phyloP scores from a whole-genome alignment of 2,888 invertebrate genomes.

The Rhagium mordax region DNA sequence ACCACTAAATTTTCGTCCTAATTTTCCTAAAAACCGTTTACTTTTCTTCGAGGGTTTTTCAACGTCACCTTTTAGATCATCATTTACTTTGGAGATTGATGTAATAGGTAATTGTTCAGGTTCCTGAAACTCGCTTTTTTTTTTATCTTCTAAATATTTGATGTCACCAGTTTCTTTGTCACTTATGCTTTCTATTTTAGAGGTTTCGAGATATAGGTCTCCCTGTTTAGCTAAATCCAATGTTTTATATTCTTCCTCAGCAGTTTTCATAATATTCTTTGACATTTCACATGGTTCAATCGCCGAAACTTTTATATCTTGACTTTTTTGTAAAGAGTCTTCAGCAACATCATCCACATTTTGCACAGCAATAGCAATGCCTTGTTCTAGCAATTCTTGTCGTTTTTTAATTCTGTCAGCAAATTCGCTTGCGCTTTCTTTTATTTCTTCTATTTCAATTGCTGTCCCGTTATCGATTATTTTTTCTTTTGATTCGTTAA shows the following conservation, averaged over 20 bases:
- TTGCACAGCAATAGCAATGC: constrained; percentile 42
- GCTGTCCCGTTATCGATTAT: constrained; percentile 30
- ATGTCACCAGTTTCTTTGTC: neutral
- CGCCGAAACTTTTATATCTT: constrained; percentile 15
- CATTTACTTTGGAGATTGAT: neutral
- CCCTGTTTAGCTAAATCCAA: neutral
- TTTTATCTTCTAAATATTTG: neutral
- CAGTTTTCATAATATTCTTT: neutral
- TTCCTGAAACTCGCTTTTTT: neutral
- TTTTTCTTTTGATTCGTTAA: neutral
- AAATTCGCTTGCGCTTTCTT: constrained; percentile 35
- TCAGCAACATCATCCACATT: constrained; percentile 44
- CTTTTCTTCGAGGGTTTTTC: constrained; percentile 28
- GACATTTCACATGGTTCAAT: constrained; percentile 6
- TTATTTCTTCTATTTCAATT: constrained; percentile 39
- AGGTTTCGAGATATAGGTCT: neutral
- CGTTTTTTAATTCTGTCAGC: neutral
- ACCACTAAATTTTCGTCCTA: constrained; percentile 21
- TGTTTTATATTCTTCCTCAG: neutral
- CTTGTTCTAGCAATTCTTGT: constrained; percentile 10
- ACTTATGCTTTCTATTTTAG: neutral
- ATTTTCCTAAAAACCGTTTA: constrained; percentile 30
- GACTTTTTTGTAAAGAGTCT: constrained; percentile 7
- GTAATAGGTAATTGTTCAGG: neutral
- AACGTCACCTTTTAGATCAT: constrained; percentile 7